Conservation (phyloP, 2,113 vertebrate species). For the Gobio gobio region DNA sequence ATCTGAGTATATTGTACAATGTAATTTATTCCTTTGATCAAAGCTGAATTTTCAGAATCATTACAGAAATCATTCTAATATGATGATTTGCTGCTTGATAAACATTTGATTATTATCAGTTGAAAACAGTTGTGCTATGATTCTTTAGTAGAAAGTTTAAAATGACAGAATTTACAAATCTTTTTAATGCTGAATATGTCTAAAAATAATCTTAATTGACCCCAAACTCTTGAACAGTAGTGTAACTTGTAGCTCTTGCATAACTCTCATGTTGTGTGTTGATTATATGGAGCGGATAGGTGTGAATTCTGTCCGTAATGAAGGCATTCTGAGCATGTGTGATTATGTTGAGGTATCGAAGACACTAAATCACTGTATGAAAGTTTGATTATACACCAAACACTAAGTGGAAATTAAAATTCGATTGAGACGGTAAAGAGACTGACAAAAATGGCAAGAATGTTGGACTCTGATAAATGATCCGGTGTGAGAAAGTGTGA, state of each 20-base stretch:
- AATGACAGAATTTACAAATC: neutral
- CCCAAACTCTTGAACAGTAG: neutral
- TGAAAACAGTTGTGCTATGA: too few relatives aligned
- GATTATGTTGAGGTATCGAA: neutral
- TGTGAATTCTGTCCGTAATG: slow-evolving; percentile 8
- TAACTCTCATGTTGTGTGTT: neutral
- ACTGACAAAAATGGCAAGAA: neutral
- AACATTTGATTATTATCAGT: neutral
- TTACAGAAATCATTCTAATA: neutral
- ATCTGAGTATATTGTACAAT: neutral
- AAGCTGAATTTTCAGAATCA: neutral
- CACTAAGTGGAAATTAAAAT: neutral
- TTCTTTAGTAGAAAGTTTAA: neutral
- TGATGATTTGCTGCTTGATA: neutral
- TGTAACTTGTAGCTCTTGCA: neutral
- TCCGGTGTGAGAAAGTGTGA: slow-evolving; percentile 40
- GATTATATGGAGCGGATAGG: neutral
- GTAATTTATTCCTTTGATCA: neutral
- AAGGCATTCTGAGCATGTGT: neutral
- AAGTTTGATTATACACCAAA: neutral
- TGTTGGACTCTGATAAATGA: slow-evolving; percentile 6
- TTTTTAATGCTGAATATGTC: neutral
- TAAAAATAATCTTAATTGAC: neutral
- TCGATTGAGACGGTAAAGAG: neutral
- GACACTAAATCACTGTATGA: neutral